Percentiles rank a stretch among this genome's conserved stretches.
These are phyloP conservation scores for Phataginus tetradactyla DNA, from an alignment of 2,797 vertebrate genomes.

Conservation along the genomic window DNA sequence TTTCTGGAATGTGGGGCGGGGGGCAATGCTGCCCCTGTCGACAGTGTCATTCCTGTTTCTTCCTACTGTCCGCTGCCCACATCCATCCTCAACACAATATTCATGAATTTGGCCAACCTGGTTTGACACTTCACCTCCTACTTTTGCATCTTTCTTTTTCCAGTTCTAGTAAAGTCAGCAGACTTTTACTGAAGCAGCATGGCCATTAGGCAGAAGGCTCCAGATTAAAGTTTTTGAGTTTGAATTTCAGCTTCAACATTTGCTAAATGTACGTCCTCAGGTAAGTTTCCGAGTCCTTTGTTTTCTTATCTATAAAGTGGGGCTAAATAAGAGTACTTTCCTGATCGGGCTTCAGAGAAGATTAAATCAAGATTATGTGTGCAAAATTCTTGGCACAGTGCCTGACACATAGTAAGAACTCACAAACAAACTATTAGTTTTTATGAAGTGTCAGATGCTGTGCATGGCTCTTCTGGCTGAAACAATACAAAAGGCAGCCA, in stretches of 20 bases:
- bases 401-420: not conserved
- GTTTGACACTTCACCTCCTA: not conserved
- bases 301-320: slow-evolving; percentile 23
- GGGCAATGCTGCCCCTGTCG: fast-evolving
- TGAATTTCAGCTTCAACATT: not conserved
- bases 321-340: not conserved
- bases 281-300: not conserved
- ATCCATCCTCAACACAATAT: not conserved
- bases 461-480: not conserved
- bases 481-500: not conserved
- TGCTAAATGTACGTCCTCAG: not conserved
- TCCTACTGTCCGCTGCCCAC: not conserved
- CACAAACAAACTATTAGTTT: not conserved
- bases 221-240: not conserved
- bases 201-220: not conserved
- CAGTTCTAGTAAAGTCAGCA: not conserved
- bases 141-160: not conserved
- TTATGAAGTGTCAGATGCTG: not conserved
- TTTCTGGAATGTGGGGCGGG: not conserved
- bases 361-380: not conserved
- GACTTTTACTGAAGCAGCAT: not conserved
- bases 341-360: not conserved
- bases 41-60: not conserved
- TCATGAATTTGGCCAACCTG: not conserved
- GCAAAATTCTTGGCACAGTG: not conserved